Conservation (phyloP, 2,113 vertebrate species). For the Trichomycterus rosablanca region DNA sequence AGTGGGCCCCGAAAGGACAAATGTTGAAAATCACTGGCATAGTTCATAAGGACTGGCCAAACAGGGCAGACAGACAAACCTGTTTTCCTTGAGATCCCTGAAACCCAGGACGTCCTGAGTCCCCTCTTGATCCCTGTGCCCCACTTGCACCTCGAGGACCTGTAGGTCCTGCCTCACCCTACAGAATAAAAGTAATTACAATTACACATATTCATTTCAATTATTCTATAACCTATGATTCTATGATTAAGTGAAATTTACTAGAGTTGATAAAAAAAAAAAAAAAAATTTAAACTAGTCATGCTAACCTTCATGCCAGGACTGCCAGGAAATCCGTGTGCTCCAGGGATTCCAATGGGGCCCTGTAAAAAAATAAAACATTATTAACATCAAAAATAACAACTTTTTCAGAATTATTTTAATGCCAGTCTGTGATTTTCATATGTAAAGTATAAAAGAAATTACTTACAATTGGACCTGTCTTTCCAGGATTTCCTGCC, state of each 20-base stretch:
- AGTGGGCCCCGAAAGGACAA: too few relatives aligned
- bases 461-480: slow-evolving; percentile 73
- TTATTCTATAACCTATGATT: not conserved
- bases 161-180: slow-evolving; percentile 91
- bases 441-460: not conserved
- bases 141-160: slow-evolving; percentile 87
- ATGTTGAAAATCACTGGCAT: not conserved
- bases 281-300: not conserved
- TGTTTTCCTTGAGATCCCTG: slow-evolving; percentile 75
- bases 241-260: too few relatives aligned
- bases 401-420: not conserved
- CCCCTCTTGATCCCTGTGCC: slow-evolving; percentile 86
- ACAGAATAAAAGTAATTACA: not conserved
- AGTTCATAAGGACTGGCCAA: not conserved
- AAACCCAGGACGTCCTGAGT: slow-evolving; percentile 76
- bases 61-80: slow-evolving; percentile 71
- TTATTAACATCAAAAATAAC: not conserved
- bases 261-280: too few relatives aligned
- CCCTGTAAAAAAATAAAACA: slow-evolving; percentile 68
- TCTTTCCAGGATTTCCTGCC: slow-evolving; percentile 84
- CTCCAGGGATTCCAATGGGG: slow-evolving; percentile 81
- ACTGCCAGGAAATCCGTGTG: slow-evolving; percentile 85
- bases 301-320: slow-evolving; percentile 86
- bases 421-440: not conserved
- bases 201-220: not conserved